Evolutionary conservation across 2,888 invertebrate species (phyloP), one percentile per base, ranked within the genome.

Genomic region (Darwinula stevensoni): DNA sequence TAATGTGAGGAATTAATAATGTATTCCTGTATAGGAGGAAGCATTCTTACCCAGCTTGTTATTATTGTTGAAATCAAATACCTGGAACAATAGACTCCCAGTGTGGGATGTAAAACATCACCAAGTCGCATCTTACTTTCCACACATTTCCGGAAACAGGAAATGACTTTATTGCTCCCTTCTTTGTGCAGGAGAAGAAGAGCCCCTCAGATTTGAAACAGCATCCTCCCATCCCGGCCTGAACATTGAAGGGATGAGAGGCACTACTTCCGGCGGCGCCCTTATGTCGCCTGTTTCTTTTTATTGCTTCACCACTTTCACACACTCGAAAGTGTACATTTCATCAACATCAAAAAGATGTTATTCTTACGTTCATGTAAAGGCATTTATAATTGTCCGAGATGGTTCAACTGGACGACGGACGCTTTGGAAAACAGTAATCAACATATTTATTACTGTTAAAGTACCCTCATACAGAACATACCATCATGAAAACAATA

Each of bases 1-100:
- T 22, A 22, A 22, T 22, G 22, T 22, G 22, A 22, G 22, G 22
- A 22, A 22, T 22, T 22, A 22, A 22, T 22, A 22, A 22, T 22
- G 22, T 22, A 22, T 22, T 22, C 22, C 22, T 22, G 22, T 22
- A 22, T 22, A 22, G 22, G 22, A 22, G 22, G 22, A 6, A 22
- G 22, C 22, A 22, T 22, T 22, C 22, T 22, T 22, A 22, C 22
- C 22, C 22, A 22, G 22, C 22, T 22, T 9, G 22, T 6, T 22
- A 22, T 22, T n/a, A 22, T 22, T 22, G 22, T 22, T 22, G 22
- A 22, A 22, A 22, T 22, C 22, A 22, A 22, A 22, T 22, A 22
- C 22, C 22, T 22, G 22, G 22, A 22, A 22, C 22, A 22, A 22
- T 22, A 22, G 22, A 22, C 22, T 22, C 22, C 22, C 22, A 22